Base-by-base conservation (phyloP, 2,113 vertebrate genomes). In the Echinops telfairi region DNA sequence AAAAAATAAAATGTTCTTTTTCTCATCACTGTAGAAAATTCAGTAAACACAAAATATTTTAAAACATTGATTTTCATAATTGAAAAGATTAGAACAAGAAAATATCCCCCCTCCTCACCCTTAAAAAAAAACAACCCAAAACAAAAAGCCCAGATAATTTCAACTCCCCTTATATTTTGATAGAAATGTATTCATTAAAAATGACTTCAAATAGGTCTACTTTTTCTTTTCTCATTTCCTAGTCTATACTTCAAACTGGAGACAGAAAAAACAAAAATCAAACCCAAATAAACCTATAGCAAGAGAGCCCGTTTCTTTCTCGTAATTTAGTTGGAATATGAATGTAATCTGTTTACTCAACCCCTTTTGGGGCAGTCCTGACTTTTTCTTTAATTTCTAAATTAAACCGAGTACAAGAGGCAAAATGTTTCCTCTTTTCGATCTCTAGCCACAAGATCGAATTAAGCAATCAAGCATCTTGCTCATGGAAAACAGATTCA, bases 21-120 rank as follows among this genome's bases (percentile, higher is more conserved):
- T 94, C 53, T 75, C 58, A 88, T 71, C 19, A 92, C 84, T 92
- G 17, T n/a, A 81, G 58, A 81, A 88, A 93, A 88, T 60, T 80
- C 19, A 85, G 75, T 84, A 91, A 91, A 75, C 16, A 29, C 64
- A 86, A 16, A 23, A 1, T 77, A 87, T 77, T 79, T 88, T 68
- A 19, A 19, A 71, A 53, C 80, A 82, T 66, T 11, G 62, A 43
- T 38, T 22, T 36, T 40, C 40, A 60, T 40, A 92, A 85, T 38
- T 85, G 71, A 83, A 83, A 27, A 89, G 38, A 84, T 88, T 57
- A 77, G n/a, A 89, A 89, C 8, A 68, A 84, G 85, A 79, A 93
- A 88, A 81, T 43, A 91, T 29, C n/a, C 23, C n/a, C 23, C 53
- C 31, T 90, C 73, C 8, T 62, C 2, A 58, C 25, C 40, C 12